Evolutionary conservation across 1,140 invertebrate species (phyloP).

Genomic region (Dufourea novaeangliae): DNA sequence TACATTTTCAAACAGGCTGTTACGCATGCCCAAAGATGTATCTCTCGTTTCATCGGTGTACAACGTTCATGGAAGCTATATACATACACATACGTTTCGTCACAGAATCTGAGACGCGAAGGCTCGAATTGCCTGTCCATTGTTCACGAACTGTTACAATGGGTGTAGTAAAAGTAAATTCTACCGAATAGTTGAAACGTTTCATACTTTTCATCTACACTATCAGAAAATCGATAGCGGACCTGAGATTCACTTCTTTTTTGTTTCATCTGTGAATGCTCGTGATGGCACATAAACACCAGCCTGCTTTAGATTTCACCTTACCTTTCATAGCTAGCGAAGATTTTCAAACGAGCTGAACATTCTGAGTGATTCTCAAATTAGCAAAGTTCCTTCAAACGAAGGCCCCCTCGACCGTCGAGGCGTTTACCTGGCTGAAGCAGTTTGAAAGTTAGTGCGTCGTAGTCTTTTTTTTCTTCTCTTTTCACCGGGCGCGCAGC

Average conservation of each 20-base stretch:
- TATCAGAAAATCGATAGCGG: too few species aligned
- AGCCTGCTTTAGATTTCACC: too few species aligned
- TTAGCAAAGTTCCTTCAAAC: conserved; percentile 36
- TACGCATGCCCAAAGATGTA: conserved; percentile 5
- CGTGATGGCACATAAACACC: conserved; percentile 9
- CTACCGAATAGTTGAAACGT: too few species aligned
- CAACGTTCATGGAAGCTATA: not conserved
- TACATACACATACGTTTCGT: not conserved
- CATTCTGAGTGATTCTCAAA: conserved; percentile 15
- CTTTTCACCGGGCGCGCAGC: too few species aligned
- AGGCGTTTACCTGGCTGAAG: not conserved
- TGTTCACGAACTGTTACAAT: conserved; percentile 12
- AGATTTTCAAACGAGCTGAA: not conserved
- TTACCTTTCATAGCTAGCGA: not conserved
- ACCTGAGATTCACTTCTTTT: too few species aligned
- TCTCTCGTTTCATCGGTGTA: conserved; percentile 5
- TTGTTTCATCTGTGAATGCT: too few species aligned
- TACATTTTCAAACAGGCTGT: conserved; percentile 11
- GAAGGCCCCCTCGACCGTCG: not conserved
- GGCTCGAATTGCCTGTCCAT: not conserved
- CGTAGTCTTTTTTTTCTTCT: not conserved
- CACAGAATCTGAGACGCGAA: not conserved
- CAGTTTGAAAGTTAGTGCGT: conserved; percentile 5
- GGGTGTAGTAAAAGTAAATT: not conserved
- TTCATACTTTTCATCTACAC: too few species aligned